A percentile compares a stretch with the other conserved stretches of the same genome.
Conservation (phyloP, 2,888 invertebrate species). For the Galeruca laticollis region DNA sequence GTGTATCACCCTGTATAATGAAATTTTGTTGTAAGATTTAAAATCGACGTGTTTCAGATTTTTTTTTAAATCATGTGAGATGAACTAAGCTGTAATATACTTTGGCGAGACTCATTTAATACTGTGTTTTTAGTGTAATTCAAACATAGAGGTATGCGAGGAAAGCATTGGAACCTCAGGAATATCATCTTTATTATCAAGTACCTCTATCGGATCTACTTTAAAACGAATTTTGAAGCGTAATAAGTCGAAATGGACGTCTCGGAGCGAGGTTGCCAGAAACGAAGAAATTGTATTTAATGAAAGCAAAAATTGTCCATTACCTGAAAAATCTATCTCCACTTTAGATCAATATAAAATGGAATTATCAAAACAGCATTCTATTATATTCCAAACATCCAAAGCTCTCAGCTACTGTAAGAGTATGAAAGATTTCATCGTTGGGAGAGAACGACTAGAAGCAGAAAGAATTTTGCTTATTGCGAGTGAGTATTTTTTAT, state of each 20-base stretch:
- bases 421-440: slow-evolving; percentile 43
- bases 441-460: slow-evolving; percentile 49
- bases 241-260: slow-evolving; percentile 3
- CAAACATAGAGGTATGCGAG: slow-evolving; percentile 16
- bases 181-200: slow-evolving; percentile 43
- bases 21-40: too few relatives aligned
- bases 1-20: too few relatives aligned
- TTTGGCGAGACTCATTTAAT: neutral
- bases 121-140: neutral
- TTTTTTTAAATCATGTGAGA: too few relatives aligned
- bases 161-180: slow-evolving; percentile 41
- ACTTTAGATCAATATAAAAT: slow-evolving; percentile 42
- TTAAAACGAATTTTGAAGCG: slow-evolving; percentile 43
- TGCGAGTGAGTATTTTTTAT: slow-evolving; percentile 49
- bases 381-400: slow-evolving; percentile 50
- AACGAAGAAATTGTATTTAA: neutral
- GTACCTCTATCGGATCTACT: slow-evolving; percentile 41
- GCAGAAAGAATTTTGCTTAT: slow-evolving; percentile 52
- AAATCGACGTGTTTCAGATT: too few relatives aligned
- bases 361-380: slow-evolving; percentile 49
- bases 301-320: neutral
- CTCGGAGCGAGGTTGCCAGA: neutral
- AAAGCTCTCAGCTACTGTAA: slow-evolving; percentile 52
- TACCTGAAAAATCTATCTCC: neutral
- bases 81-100: too few relatives aligned